Evolutionary conservation across 2,113 vertebrate genomes (phyloP).

Genomic region (Coreoperca whiteheadi): DNA sequence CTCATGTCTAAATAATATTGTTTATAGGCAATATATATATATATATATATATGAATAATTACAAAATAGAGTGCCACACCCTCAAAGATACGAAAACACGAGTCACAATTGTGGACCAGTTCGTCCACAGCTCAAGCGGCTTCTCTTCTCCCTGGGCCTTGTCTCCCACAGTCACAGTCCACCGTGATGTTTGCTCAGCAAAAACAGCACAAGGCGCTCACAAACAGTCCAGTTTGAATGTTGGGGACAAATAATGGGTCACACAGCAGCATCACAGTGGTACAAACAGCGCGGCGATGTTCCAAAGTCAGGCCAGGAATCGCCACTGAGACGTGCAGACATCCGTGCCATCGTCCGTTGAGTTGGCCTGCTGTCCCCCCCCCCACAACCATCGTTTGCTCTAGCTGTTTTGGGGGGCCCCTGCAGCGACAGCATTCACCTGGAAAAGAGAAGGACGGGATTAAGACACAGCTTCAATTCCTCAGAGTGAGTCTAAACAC

Average conservation of each 20-base stretch:
- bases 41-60: not conserved
- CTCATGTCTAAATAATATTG: not conserved
- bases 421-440: constrained; percentile 19
- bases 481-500: constrained; percentile 29
- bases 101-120: constrained; percentile 6
- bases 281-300: not conserved
- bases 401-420: not conserved
- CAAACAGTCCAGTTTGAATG: not conserved
- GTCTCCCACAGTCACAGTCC: constrained; percentile 8
- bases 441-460: constrained; percentile 41
- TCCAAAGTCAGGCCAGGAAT: constrained; percentile 26
- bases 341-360: not conserved
- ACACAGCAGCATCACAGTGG: not conserved
- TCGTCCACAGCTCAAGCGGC: not conserved
- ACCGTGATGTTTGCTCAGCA: not conserved
- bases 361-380: not conserved
- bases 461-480: constrained; percentile 22
- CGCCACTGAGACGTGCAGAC: not conserved
- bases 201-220: constrained; percentile 15
- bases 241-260: not conserved
- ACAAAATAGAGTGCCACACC: not conserved
- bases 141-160: not conserved
- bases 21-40: not conserved
- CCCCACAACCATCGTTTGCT: not conserved
- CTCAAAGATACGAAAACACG: not conserved